Evolutionary conservation across 2,888 invertebrate genomes (phyloP).

Genomic region (Priapulus caudatus): DNA sequence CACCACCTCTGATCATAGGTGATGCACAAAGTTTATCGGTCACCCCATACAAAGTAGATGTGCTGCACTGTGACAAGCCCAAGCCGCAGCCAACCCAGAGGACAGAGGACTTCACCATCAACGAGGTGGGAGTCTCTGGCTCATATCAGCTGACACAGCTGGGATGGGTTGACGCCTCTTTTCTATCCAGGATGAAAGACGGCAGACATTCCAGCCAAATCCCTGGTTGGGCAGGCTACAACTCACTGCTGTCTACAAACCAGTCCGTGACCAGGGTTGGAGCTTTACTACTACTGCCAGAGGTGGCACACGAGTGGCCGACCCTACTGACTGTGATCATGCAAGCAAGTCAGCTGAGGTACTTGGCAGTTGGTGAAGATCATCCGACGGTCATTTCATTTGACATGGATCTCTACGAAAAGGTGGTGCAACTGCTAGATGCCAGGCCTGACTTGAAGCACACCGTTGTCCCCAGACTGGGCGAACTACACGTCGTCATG

Average conservation of each 20-base stretch:
- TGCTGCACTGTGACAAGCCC: slow-evolving; percentile 12
- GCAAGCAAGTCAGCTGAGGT: too few relatives aligned
- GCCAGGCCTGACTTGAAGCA: slow-evolving; percentile 11
- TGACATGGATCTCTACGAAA: slow-evolving; percentile 16
- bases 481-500: slow-evolving; percentile 12
- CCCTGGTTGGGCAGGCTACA: slow-evolving; percentile 15
- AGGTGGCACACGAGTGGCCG: too few relatives aligned
- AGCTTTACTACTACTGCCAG: slow-evolving; percentile 12
- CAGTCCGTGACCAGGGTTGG: slow-evolving; percentile 13
- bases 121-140: slow-evolving; percentile 2
- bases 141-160: slow-evolving; percentile 13
- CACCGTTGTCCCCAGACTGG: too few relatives aligned
- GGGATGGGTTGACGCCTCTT: slow-evolving; percentile 12
- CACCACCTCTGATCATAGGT: slow-evolving; percentile 9
- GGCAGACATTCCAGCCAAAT: slow-evolving; percentile 9
- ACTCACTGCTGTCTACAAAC: slow-evolving; percentile 15
- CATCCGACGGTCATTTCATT: too few relatives aligned
- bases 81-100: slow-evolving; percentile 9
- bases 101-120: too few relatives aligned
- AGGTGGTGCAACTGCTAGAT: slow-evolving; percentile 16
- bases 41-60: slow-evolving; percentile 12
- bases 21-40: slow-evolving; percentile 12
- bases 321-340: too few relatives aligned
- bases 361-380: too few relatives aligned
- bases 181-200: slow-evolving; percentile 12